Conservation (phyloP, 2,888 invertebrate species). For the Phymatocera aterrima region DNA sequence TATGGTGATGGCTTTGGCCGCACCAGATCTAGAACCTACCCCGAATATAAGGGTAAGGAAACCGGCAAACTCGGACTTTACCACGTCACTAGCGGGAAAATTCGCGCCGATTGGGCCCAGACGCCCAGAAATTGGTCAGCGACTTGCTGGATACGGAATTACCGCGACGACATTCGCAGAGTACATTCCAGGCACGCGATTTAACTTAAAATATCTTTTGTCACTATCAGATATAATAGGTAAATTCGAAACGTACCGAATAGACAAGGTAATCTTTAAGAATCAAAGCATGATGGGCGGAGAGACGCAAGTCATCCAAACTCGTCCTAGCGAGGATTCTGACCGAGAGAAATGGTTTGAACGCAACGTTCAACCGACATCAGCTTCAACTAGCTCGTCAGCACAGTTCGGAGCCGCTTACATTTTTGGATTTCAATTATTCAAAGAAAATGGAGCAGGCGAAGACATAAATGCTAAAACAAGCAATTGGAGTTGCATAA, state of each 20-base stretch:
- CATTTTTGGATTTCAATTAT: constrained; percentile 56
- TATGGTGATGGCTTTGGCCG: constrained; percentile 65
- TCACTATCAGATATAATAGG: constrained; percentile 57
- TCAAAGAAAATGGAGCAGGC: constrained; percentile 57
- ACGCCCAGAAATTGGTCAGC: constrained; percentile 52
- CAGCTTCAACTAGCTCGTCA: constrained; percentile 54
- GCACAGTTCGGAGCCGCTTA: constrained; percentile 56
- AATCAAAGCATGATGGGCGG: constrained; percentile 54
- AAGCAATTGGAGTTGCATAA: constrained; percentile 46
- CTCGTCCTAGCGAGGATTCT: constrained; percentile 51
- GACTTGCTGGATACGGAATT: constrained; percentile 56
- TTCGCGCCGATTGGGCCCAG: constrained; percentile 55
- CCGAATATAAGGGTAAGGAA: constrained; percentile 60
- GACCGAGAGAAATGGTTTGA: constrained; percentile 51
- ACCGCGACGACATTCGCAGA: constrained; percentile 56
- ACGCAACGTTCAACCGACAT: constrained; percentile 54
- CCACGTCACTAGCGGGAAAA: constrained; percentile 57
- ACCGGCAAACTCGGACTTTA: constrained; percentile 54
- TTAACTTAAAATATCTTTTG: constrained; percentile 54
- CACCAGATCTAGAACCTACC: constrained; percentile 56
- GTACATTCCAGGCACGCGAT: constrained; percentile 54
- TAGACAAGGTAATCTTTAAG: constrained; percentile 55
- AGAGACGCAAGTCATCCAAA: constrained; percentile 56
- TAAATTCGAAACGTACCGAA: constrained; percentile 54
- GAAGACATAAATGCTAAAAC: constrained; percentile 3